These are phyloP conservation scores for Baccha elongata DNA, from an alignment of 2,888 invertebrate genomes.

Conservation along the genomic window DNA sequence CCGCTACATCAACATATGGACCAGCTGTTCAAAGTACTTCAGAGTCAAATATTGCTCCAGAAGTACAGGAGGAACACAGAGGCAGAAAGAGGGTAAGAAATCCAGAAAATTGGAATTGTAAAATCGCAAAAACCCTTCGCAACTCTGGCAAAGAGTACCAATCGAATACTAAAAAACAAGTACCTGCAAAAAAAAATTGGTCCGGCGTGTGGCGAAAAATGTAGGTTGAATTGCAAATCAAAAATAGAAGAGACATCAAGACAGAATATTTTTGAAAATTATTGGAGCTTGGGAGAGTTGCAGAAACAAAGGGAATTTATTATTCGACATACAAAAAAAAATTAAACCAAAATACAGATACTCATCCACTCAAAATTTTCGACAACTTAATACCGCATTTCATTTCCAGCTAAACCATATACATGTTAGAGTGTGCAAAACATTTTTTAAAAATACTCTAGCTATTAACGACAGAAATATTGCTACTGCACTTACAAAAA, in stretches of 20 bases:
- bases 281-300: neutral
- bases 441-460: conserved; percentile 48
- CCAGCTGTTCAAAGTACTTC: conserved; percentile 1
- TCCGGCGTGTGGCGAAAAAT: neutral
- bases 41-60: neutral
- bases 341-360: conserved; percentile 4
- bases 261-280: neutral
- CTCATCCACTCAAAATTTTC: conserved; percentile 4
- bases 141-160: conserved; percentile 5
- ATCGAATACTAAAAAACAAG: neutral
- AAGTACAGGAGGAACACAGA: conserved; percentile 2
- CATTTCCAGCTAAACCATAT: conserved; percentile 17
- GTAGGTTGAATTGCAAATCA: conserved; percentile 6
- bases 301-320: conserved; percentile 1
- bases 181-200: neutral
- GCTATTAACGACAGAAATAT: conserved; percentile 48
- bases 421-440: conserved; percentile 43
- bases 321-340: neutral
- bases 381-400: conserved; percentile 24
- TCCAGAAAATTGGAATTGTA: conserved; percentile 1
- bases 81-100: conserved; percentile 10
- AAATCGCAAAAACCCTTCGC: neutral
- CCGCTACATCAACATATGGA: conserved; percentile 1
- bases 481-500: conserved; percentile 46
- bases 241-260: conserved; percentile 1